These are phyloP conservation scores for Oreochromis niloticus DNA, from an alignment of 2,113 vertebrate genomes.

Conservation along the genomic window DNA sequence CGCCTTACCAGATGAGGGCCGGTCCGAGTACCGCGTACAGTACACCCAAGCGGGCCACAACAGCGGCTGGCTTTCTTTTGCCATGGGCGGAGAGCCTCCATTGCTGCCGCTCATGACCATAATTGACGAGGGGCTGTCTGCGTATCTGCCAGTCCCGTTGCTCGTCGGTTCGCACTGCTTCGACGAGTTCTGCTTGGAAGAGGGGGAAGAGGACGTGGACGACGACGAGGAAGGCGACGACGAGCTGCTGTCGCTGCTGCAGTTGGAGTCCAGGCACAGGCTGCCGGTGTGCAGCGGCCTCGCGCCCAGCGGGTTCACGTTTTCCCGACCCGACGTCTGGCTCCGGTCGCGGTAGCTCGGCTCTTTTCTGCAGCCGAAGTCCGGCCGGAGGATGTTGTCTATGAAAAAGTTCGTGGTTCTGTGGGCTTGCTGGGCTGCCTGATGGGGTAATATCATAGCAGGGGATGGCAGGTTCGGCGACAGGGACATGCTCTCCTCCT, in stretches of 20 bases:
- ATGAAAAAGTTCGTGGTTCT: conserved; percentile 95
- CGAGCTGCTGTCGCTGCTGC: conserved; percentile 82
- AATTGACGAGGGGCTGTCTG: conserved; percentile 80
- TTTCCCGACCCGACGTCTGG: conserved; percentile 80
- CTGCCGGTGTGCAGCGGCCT: conserved; percentile 76
- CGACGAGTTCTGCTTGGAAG: conserved; percentile 70
- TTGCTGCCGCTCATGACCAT: conserved; percentile 81
- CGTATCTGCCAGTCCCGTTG: conserved; percentile 77
- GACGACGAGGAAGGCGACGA: conserved; percentile 72
- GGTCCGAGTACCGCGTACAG: conserved; percentile 95
- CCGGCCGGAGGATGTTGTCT: conserved; percentile 92
- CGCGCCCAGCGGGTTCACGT: conserved; percentile 77
- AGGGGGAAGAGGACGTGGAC: conserved; percentile 64
- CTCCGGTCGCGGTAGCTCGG: conserved; percentile 72
- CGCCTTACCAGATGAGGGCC: conserved; percentile 97
- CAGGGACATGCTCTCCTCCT: conserved; percentile 82
- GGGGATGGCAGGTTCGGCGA: conserved; percentile 79
- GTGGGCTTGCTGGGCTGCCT: conserved; percentile 80
- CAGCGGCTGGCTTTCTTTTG: conserved; percentile 81
- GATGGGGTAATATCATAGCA: conserved; percentile 73
- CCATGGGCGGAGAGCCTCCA: conserved; percentile 64
- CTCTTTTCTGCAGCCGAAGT: conserved; percentile 92
- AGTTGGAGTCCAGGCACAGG: conserved; percentile 81
- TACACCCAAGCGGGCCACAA: conserved; percentile 98
- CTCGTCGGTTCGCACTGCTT: conserved; percentile 73